A percentile compares a stretch with the other conserved stretches of the same genome.
Conservation (phyloP, 2,888 invertebrate genomes). For the Pristionchus arcanus region DNA sequence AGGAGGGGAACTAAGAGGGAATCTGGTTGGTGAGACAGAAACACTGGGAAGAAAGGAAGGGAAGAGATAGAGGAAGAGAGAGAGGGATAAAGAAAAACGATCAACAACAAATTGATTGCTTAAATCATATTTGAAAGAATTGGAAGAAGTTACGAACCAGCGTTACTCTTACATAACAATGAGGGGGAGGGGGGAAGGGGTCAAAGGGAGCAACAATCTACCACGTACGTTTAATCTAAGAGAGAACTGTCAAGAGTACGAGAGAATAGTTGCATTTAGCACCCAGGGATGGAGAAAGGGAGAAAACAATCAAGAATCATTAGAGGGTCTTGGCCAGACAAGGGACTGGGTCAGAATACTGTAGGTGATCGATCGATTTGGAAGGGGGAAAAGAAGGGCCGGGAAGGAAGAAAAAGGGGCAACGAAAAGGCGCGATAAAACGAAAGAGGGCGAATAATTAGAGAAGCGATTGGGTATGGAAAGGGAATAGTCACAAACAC, state of each 20-base stretch:
- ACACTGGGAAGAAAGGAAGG: constrained; percentile 27
- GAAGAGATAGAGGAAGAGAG: constrained; percentile 25
- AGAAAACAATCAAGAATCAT: constrained; percentile 22
- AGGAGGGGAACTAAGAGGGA: constrained; percentile 13
- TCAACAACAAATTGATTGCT: constrained; percentile 52
- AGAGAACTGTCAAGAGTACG: constrained; percentile 30
- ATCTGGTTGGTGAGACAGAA: not conserved
- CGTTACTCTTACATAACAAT: constrained; percentile 53
- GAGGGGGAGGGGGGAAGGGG: constrained; percentile 40
- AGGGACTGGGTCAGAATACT: not conserved
- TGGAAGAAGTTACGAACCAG: constrained; percentile 53
- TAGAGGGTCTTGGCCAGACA: constrained; percentile 21
- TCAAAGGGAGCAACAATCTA: constrained; percentile 37
- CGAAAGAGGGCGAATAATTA: constrained; percentile 19
- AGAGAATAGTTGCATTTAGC: constrained; percentile 42
- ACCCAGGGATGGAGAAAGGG: constrained; percentile 10
- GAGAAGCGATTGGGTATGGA: constrained; percentile 1
- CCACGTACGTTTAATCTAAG: constrained; percentile 35
- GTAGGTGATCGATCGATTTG: constrained; percentile 24
- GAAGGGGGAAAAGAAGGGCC: constrained; percentile 34
- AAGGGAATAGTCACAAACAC: constrained; percentile 28
- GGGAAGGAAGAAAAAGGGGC: constrained; percentile 39
- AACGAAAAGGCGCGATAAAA: constrained; percentile 25
- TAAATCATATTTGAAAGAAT: constrained; percentile 45
- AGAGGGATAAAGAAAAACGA: constrained; percentile 14